Base-by-base conservation (phyloP, 2,888 invertebrate species). In the Acronicta alni region DNA sequence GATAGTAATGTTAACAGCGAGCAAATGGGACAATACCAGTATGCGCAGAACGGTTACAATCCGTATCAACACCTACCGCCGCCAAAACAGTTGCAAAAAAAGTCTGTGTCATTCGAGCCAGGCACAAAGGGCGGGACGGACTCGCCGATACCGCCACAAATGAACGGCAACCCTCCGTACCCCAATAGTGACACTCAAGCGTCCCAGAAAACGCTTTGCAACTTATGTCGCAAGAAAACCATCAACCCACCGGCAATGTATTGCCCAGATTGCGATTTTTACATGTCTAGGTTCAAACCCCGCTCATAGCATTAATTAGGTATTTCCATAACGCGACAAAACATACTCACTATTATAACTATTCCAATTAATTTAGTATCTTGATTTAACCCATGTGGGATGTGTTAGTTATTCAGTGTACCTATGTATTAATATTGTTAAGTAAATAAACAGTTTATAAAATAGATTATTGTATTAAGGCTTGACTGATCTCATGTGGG, bases 241-340 rank as follows among this genome's bases (percentile, higher is more conserved):
- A 96, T 98, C 16, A 95, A 95, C 47, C 95, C 97, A 15, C 97
- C 98, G 14, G 96, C 97, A 35, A 95, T 96, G 76, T 98, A 98
- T 86, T 99, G 98, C 89, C 95, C 96, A 48, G 98, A 98, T 90
- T 98, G 98, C 91, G 98, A 98, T 85, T 98, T 97, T 92, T 99
- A 98, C 85, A 97, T 99, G 97, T 97, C 97, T 67, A 95, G 97
- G 82, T 97, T 97, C 88, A 96, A 97, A 83, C 97, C 96, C 42
- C 95, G 95, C 75, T 94, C 95, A 80, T 95, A 93, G 89, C 81
- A 79, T 67, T 70, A 63, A 57, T 35, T 63, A 41, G 32, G 48
- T 42, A 56, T 57, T 57, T n/a, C 44, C 42, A 54, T 55, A 54
- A 47, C 46, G 56, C 60, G 54, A 15, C 44, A 48, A 53, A 57